Evolutionary conservation across 2,797 vertebrate species (phyloP), one percentile per base, ranked within the genome.

Genomic region (Alfaro cultratus): DNA sequence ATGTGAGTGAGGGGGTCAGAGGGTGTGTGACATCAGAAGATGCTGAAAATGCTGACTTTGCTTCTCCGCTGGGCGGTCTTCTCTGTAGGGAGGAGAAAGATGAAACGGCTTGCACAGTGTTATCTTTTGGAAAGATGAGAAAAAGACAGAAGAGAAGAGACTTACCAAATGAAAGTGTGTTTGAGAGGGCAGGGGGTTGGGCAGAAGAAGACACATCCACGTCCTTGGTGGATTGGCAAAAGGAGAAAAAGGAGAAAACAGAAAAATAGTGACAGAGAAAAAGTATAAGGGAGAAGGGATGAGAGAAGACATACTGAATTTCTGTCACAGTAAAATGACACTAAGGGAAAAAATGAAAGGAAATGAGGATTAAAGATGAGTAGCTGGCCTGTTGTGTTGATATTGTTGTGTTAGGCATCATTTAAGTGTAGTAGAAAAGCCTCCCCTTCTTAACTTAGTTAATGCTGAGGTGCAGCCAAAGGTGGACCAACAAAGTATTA

Each of bases 11-110:
- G 71, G 53, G 45, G 83, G 80, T 81, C 82, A 76, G 90, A 81
- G 83, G 82, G 83, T 86, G 85, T 77, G 89, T 95, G 94, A 96
- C 96, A 95, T 96, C 95, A 95, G 90, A 87, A 78, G 85, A 93
- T 82, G 81, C 84, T 90, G 85, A 93, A 94, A 87, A 31, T 91
- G 96, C 96, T 96, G 96, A 96, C 93, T 94, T 92, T 90, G 95
- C 94, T 93, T 91, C 93, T 91, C 90, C 85, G 90, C 91, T 89
- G 91, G 93, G 83, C 91, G 93, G 92, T 91, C 89, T 93, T 94
- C 86, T 94, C 93, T 92, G 90, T 73, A 80, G 89, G 90, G 88
- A 90, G 80, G 86, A 91, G 88, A 89, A 88, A 86, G 87, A 93
- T 93, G 89, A 92, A 94, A 93, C 82, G 84, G 87, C 83, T 82